A percentile compares a stretch with the other conserved stretches of the same genome.
Evolutionary conservation across 2,797 vertebrate genomes (phyloP).

Genomic region (Buphagus erythrorhynchus): DNA sequence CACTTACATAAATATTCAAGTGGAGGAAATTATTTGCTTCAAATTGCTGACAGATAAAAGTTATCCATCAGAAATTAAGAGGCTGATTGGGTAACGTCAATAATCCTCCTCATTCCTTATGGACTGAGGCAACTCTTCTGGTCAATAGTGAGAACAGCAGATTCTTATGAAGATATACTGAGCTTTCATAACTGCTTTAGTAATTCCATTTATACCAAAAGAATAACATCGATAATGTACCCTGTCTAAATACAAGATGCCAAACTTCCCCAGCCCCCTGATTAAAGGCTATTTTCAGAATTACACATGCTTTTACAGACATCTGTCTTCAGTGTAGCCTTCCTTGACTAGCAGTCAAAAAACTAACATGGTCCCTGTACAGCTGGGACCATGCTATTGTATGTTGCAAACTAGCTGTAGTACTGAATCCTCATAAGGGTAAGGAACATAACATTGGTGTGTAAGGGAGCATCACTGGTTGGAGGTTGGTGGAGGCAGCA

Average conservation of each 20-base stretch:
- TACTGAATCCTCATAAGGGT: not conserved
- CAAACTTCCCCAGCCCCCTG: fast-evolving
- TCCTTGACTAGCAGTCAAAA: not conserved
- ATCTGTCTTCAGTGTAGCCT: not conserved
- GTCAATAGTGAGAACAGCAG: not conserved
- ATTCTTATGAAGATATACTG: not conserved
- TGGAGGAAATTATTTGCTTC: not conserved
- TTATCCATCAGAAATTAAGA: not conserved
- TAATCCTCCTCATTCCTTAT: not conserved
- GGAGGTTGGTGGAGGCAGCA: not conserved
- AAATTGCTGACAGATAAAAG: not conserved
- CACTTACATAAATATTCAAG: not conserved
- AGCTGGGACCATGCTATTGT: no score
- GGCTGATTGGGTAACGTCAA: fast-evolving
- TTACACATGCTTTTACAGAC: not conserved
- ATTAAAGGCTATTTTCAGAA: not conserved
- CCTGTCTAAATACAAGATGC: not conserved
- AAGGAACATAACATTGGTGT: not conserved
- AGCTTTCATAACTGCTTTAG: not conserved
- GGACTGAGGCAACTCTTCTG: not conserved
- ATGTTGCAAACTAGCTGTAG: not conserved
- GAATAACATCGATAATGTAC: not conserved
- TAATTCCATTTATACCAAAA: not conserved
- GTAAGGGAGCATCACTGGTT: fast-evolving
- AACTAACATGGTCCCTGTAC: not conserved